Evolutionary conservation across 1,140 invertebrate genomes (phyloP).

Genomic region (Geopemphigus sp.): DNA sequence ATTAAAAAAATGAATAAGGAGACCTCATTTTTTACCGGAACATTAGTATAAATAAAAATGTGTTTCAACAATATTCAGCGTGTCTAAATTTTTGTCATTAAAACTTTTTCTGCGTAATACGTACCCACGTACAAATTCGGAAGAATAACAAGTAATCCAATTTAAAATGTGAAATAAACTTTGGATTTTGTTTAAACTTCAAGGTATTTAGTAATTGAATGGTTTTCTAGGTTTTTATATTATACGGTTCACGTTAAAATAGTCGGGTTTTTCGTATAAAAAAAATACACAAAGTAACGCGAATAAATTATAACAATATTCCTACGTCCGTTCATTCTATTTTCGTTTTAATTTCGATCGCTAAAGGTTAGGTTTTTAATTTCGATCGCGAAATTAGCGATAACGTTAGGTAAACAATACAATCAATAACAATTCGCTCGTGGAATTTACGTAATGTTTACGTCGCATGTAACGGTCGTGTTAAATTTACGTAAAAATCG

Average conservation of each 20-base stretch:
- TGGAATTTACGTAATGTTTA: neutral
- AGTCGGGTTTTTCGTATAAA: neutral
- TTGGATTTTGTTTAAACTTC: constrained; percentile 8
- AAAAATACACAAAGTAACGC: neutral
- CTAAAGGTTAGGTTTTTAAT: too few relatives aligned
- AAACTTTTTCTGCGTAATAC: neutral
- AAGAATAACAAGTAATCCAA: constrained; percentile 34
- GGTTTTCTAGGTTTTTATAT: neutral
- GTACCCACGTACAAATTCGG: neutral
- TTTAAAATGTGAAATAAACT: constrained; percentile 24
- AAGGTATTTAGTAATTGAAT: constrained; percentile 24
- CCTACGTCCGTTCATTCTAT: neutral
- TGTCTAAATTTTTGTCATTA: constrained; percentile 32
- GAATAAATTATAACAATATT: neutral
- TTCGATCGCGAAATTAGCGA: neutral
- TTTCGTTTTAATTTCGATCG: neutral
- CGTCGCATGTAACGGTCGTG: too few relatives aligned
- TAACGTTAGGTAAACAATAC: neutral
- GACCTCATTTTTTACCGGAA: neutral
- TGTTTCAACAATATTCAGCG: constrained; percentile 3
- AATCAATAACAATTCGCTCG: neutral
- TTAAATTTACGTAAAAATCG: neutral
- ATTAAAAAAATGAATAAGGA: neutral
- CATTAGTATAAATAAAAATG: constrained; percentile 9
- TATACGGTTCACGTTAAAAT: neutral